A percentile compares a stretch with the other conserved stretches of the same genome.
Conservation (phyloP, 2,888 invertebrate species). For the Adineta ricciae region DNA sequence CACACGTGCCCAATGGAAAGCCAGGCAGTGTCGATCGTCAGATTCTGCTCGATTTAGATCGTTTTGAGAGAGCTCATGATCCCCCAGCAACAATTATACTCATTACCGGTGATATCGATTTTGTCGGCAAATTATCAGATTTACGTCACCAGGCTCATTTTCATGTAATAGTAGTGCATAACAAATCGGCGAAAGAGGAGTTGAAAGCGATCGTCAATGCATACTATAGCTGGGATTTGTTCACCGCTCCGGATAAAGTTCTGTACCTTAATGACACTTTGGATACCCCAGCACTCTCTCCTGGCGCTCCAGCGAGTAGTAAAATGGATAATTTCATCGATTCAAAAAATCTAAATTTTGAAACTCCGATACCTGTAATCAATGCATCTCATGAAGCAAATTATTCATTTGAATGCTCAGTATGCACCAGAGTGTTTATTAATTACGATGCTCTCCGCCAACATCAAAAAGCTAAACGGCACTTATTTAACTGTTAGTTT, state of each 20-base stretch:
- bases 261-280: background rate
- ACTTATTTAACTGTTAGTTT: background rate
- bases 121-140: background rate
- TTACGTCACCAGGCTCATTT: background rate
- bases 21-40: background rate
- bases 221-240: background rate
- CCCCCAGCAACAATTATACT: background rate
- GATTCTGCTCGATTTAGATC: background rate
- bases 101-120: background rate
- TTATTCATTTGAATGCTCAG: background rate
- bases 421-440: background rate
- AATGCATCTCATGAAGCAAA: background rate
- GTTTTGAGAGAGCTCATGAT: background rate
- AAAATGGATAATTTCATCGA: no score
- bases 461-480: background rate
- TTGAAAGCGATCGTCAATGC: background rate
- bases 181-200: background rate
- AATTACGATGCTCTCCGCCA: background rate
- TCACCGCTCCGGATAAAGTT: background rate
- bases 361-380: background rate
- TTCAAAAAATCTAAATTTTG: background rate
- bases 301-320: no score
- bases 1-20: background rate
- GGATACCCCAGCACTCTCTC: no score
- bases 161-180: background rate